phyloP scores from a whole-genome alignment of 2,113 vertebrate species.

The Chiloscyllium plagiosum region DNA sequence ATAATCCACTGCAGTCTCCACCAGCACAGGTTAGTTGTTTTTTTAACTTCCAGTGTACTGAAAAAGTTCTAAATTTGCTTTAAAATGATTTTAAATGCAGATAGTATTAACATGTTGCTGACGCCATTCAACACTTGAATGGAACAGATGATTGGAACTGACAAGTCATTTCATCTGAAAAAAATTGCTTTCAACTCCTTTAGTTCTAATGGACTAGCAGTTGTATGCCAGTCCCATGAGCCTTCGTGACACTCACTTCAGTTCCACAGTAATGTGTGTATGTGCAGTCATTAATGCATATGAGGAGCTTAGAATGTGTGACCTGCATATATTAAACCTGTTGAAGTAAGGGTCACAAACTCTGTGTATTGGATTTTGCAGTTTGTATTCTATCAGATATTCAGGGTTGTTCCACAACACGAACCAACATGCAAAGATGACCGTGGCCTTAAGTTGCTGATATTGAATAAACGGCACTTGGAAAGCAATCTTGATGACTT shows the following conservation, averaged over 20 bases:
- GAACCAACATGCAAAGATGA: background rate
- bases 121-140: background rate
- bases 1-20: constrained; percentile 90
- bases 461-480: background rate
- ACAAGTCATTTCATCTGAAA: background rate
- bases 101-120: background rate
- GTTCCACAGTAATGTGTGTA: background rate
- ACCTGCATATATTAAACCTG: background rate
- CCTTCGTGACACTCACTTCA: background rate
- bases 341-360: background rate
- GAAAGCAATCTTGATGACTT: background rate
- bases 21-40: constrained; percentile 77
- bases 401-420: background rate
- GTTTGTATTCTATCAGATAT: background rate
- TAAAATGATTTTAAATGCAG: background rate
- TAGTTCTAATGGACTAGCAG: background rate
- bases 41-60: background rate
- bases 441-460: background rate
- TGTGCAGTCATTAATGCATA: background rate
- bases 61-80: background rate
- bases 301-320: background rate
- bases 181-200: background rate
- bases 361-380: background rate
- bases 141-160: background rate
- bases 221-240: background rate